Evolutionary conservation across 2,797 vertebrate species (phyloP).

Genomic region (Psittacula echo): DNA sequence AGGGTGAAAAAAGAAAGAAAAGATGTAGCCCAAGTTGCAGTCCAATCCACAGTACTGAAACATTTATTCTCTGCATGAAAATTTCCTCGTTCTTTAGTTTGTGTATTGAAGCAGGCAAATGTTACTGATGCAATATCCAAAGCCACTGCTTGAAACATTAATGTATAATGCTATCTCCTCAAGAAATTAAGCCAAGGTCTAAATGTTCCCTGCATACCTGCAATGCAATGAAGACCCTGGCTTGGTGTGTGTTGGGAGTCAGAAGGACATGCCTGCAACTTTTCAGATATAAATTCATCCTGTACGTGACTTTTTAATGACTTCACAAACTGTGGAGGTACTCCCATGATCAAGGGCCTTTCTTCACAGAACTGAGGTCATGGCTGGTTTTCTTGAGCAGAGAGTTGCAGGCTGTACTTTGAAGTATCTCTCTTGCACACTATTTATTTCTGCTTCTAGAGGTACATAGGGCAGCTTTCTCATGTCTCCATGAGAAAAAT

Average conservation of each 20-base stretch:
- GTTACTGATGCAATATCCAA: not conserved
- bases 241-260: not conserved
- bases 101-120: not conserved
- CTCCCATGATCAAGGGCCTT: not conserved
- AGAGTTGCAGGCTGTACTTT: not conserved
- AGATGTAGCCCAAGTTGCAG: not conserved
- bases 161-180: not conserved
- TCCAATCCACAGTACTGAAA: not conserved
- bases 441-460: not conserved
- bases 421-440: not conserved
- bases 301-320: not conserved
- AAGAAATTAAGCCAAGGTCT: not conserved
- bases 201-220: not conserved
- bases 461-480: not conserved
- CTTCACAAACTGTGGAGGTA: not conserved
- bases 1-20: not conserved
- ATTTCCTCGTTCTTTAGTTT: not conserved
- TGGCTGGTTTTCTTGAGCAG: not conserved
- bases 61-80: not conserved
- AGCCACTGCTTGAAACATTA: not conserved
- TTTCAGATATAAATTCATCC: not conserved
- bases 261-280: not conserved
- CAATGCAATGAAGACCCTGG: not conserved
- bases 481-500: not conserved
- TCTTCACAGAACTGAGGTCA: not conserved